Evolutionary conservation across 2,113 vertebrate species (phyloP).

Genomic region (Passerina amoena): DNA sequence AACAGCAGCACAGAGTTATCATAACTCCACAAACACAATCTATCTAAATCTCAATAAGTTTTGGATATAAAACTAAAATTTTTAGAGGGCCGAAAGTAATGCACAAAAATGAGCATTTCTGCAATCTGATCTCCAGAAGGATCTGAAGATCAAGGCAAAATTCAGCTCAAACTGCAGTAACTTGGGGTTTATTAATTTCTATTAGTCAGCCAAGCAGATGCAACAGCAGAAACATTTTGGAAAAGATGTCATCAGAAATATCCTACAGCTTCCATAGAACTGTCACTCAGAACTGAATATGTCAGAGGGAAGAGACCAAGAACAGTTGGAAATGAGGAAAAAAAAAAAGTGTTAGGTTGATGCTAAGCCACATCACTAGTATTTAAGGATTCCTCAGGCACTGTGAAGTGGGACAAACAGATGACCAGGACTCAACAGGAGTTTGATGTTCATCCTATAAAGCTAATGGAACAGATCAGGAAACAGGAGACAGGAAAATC

Average conservation of each 20-base stretch:
- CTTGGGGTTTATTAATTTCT: background rate
- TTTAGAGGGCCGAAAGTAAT: background rate
- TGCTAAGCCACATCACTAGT: background rate
- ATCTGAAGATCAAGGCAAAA: background rate
- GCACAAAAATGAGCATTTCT: background rate
- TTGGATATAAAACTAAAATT: background rate
- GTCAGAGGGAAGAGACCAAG: background rate
- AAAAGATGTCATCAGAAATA: background rate
- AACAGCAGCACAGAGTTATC: background rate
- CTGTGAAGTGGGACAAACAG: background rate
- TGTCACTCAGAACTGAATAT: background rate
- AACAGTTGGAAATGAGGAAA: background rate
- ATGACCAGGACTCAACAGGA: background rate
- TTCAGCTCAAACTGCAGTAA: background rate
- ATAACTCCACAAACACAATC: background rate
- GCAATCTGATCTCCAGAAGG: background rate
- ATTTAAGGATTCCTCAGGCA: accelerated
- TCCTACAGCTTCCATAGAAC: background rate
- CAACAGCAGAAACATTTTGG: background rate
- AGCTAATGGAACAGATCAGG: background rate
- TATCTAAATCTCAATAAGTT: background rate
- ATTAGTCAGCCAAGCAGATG: background rate
- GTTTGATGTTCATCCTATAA: background rate
- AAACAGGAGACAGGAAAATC: background rate
- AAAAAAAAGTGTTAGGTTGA: background rate